phyloP scores from a whole-genome alignment of 2,113 vertebrate species.

The Albula goreensis region DNA sequence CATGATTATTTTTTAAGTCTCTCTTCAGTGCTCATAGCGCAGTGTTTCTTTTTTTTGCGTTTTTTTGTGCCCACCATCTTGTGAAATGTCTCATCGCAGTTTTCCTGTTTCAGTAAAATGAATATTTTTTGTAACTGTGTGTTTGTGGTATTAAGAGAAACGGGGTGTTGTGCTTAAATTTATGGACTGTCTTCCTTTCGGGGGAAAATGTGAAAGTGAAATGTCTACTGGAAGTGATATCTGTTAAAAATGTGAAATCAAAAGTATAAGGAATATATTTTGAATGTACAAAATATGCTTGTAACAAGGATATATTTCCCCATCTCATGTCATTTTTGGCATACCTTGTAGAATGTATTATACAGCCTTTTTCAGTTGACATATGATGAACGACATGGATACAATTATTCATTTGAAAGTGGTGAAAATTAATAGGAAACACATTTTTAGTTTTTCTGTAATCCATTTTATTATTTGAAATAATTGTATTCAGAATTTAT shows the following conservation, averaged over 20 bases:
- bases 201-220: not conserved
- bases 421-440: not conserved
- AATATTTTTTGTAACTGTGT: constrained; percentile 7
- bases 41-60: not conserved
- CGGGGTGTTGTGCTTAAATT: constrained; percentile 8
- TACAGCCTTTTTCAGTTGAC: constrained; percentile 52
- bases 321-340: constrained; percentile 46
- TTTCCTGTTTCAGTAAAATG: constrained; percentile 14
- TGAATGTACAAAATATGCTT: constrained; percentile 29
- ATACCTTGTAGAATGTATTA: constrained; percentile 50
- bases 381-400: constrained; percentile 38
- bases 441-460: too few species aligned
- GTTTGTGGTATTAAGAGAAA: not conserved
- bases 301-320: constrained; percentile 58
- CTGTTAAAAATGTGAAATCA: constrained; percentile 44
- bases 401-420: not conserved
- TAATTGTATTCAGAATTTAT: not conserved
- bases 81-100: not conserved
- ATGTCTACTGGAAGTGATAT: constrained; percentile 56
- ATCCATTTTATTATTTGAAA: not conserved
- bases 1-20: not conserved
- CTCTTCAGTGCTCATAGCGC: not conserved
- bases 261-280: constrained; percentile 40
- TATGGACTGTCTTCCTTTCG: not conserved
- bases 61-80: not conserved